Evolutionary conservation across 2,113 vertebrate species (phyloP).

Genomic region (Anolis sagrei): DNA sequence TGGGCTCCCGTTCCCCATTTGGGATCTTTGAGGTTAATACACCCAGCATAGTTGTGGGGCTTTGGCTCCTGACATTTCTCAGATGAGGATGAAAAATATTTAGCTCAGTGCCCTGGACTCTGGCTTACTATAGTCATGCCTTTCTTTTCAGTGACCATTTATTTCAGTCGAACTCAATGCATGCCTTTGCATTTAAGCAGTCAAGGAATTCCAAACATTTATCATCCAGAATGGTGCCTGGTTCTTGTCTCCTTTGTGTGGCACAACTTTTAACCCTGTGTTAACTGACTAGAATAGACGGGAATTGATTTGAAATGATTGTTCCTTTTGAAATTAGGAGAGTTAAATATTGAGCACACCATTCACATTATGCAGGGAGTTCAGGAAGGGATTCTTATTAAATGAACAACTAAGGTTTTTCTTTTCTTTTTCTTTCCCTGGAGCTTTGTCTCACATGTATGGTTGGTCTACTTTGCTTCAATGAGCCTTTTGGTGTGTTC

Average conservation of each 20-base stretch:
- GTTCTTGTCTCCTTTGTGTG: neutral
- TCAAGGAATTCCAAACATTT: constrained; percentile 28
- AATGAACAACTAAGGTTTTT: neutral
- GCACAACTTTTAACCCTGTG: neutral
- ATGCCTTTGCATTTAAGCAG: constrained; percentile 5
- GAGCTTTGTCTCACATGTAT: neutral
- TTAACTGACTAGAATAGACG: neutral
- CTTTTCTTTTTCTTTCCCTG: neutral
- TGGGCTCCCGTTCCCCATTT: neutral
- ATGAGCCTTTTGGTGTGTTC: neutral
- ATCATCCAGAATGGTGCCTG: constrained; percentile 7
- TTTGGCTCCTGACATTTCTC: neutral
- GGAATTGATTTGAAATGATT: neutral
- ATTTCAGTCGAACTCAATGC: constrained; percentile 9
- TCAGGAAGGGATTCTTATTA: neutral
- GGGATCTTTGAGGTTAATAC: neutral
- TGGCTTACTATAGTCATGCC: neutral
- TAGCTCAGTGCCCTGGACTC: neutral
- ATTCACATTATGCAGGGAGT: neutral
- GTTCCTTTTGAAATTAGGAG: neutral
- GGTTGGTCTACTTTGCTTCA: neutral
- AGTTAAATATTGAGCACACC: neutral
- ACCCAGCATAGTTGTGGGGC: neutral
- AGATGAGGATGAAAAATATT: neutral
- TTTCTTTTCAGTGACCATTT: constrained; percentile 2